Conservation (phyloP, 1,140 invertebrate genomes). For the Dolichoris vasculosae region DNA sequence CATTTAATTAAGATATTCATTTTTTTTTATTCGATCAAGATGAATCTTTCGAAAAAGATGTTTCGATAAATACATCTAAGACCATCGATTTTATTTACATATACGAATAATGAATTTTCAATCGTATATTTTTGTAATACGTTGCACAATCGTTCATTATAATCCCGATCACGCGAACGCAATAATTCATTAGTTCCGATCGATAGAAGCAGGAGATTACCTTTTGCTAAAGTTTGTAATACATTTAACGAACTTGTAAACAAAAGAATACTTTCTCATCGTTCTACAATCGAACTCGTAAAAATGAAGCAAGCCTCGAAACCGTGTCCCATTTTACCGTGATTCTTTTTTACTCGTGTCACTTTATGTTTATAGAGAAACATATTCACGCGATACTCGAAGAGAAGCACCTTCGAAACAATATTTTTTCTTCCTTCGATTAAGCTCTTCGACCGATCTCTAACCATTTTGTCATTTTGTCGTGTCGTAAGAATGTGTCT, state of each 20-base stretch:
- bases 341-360: not conserved
- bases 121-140: not conserved
- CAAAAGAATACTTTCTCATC: not conserved
- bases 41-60: not conserved
- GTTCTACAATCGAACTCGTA: not conserved
- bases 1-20: too few species aligned
- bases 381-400: not conserved
- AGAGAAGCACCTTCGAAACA: not conserved
- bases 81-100: not conserved
- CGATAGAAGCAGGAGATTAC: not conserved
- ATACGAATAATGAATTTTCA: not conserved
- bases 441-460: not conserved
- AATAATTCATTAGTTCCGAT: not conserved
- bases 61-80: not conserved
- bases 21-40: not conserved
- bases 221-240: not conserved
- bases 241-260: not conserved
- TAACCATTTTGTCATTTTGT: too few species aligned
- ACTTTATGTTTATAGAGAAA: not conserved
- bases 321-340: not conserved
- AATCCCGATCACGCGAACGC: not conserved
- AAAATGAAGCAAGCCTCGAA: not conserved
- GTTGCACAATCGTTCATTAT: not conserved
- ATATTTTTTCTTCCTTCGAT: not conserved
- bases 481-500: not conserved